These are phyloP conservation scores for Cardinalis cardinalis DNA, from an alignment of 2,113 vertebrate species.

Conservation along the genomic window DNA sequence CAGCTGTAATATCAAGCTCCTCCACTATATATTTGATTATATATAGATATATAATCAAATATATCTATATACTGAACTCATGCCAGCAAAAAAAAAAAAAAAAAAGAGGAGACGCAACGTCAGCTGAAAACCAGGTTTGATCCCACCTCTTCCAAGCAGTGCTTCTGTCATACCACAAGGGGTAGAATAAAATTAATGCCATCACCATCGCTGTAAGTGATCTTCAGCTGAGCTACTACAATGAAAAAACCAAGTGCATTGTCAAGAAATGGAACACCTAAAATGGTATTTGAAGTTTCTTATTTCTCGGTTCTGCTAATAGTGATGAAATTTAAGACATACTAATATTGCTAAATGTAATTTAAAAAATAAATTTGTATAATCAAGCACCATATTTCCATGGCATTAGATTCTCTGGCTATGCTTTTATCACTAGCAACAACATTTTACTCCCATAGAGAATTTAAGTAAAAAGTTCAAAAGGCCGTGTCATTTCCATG, in stretches of 20 bases:
- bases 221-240: not conserved
- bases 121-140: not conserved
- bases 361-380: not conserved
- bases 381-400: not conserved
- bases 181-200: not conserved
- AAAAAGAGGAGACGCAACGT: not conserved
- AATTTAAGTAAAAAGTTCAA: not conserved
- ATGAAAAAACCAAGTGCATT: not conserved
- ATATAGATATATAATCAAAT: not conserved
- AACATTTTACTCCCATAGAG: not conserved
- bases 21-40: too few species aligned
- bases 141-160: not conserved
- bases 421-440: not conserved
- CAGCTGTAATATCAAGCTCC: not conserved
- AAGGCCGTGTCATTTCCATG: not conserved
- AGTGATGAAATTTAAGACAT: not conserved
- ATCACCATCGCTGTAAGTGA: not conserved
- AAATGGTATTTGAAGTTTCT: not conserved
- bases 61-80: not conserved
- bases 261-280: not conserved
- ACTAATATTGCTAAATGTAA: not conserved
- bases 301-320: not conserved
- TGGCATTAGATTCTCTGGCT: not conserved
- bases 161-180: not conserved
- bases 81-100: not conserved